Evolutionary conservation across 2,888 invertebrate genomes (phyloP).

Genomic region (Timema podura): DNA sequence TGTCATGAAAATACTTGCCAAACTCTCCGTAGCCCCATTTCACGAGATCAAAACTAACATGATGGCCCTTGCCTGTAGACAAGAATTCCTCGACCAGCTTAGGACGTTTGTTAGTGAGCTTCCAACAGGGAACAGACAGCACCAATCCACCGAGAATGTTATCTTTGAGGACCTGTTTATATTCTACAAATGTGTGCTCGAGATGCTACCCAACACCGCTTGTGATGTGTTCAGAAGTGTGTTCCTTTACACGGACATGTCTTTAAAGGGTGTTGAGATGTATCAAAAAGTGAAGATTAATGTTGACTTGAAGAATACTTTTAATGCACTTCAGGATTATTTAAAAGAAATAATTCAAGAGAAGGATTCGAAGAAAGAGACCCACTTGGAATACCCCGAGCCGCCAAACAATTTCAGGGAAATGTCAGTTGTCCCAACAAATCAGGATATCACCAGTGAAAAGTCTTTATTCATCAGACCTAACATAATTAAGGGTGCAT

Average conservation of each 20-base stretch:
- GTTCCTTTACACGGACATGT: slow-evolving; percentile 35
- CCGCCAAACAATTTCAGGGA: slow-evolving; percentile 23
- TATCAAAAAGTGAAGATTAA: slow-evolving; percentile 23
- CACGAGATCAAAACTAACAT: slow-evolving; percentile 31
- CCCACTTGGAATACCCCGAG: background rate
- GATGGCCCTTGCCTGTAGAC: slow-evolving; percentile 30
- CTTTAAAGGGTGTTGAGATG: slow-evolving; percentile 34
- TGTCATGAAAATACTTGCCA: slow-evolving; percentile 47
- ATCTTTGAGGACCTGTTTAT: slow-evolving; percentile 36
- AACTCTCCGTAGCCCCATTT: slow-evolving; percentile 42
- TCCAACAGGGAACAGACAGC: slow-evolving; percentile 28
- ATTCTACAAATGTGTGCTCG: slow-evolving; percentile 42
- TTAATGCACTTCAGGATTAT: background rate
- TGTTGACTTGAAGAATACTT: background rate
- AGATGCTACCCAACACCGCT: slow-evolving; percentile 39
- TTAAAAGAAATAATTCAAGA: slow-evolving; percentile 1
- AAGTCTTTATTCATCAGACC: slow-evolving; percentile 42
- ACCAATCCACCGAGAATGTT: slow-evolving; percentile 32
- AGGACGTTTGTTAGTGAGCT: slow-evolving; percentile 32
- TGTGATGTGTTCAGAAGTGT: slow-evolving; percentile 39
- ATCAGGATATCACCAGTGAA: slow-evolving; percentile 31
- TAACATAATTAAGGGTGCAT: slow-evolving; percentile 42
- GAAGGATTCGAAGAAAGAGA: background rate
- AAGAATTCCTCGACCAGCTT: slow-evolving; percentile 34
- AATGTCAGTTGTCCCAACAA: slow-evolving; percentile 38